Percentiles rank a stretch among this genome's conserved stretches.
Evolutionary conservation across 2,113 vertebrate genomes (phyloP).

Genomic region (Bos indicus): DNA sequence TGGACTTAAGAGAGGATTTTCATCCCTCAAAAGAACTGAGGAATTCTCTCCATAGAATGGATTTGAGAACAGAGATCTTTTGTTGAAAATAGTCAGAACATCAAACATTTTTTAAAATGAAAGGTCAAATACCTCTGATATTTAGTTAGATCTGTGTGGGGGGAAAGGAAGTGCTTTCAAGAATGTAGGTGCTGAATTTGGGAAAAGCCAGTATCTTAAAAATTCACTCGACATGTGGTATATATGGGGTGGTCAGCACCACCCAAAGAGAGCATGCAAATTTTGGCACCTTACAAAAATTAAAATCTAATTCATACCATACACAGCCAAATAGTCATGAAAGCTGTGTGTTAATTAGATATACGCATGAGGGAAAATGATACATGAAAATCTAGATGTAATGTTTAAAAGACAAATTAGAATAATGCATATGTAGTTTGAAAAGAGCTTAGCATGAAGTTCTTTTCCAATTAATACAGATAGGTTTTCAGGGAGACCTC

Average conservation of each 20-base stretch:
- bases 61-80: slow-evolving; percentile 66
- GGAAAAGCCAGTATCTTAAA: not conserved
- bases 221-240: not conserved
- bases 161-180: slow-evolving; percentile 56
- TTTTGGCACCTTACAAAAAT: not conserved
- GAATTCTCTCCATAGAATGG: not conserved
- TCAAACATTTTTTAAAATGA: slow-evolving; percentile 53
- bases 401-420: slow-evolving; percentile 27
- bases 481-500: not conserved
- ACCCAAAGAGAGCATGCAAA: not conserved
- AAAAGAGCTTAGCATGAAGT: not conserved
- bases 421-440: not conserved
- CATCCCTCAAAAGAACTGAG: slow-evolving; percentile 61
- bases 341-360: not conserved
- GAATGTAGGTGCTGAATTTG: slow-evolving; percentile 28
- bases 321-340: not conserved
- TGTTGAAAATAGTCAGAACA: slow-evolving; percentile 57
- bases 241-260: not conserved
- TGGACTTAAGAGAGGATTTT: slow-evolving; percentile 59
- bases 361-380: not conserved
- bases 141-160: slow-evolving; percentile 46
- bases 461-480: not conserved
- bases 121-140: slow-evolving; percentile 60
- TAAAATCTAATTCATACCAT: not conserved
- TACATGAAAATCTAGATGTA: not conserved